phyloP scores from a whole-genome alignment of 1,140 invertebrate species.

The Papilio helenus region DNA sequence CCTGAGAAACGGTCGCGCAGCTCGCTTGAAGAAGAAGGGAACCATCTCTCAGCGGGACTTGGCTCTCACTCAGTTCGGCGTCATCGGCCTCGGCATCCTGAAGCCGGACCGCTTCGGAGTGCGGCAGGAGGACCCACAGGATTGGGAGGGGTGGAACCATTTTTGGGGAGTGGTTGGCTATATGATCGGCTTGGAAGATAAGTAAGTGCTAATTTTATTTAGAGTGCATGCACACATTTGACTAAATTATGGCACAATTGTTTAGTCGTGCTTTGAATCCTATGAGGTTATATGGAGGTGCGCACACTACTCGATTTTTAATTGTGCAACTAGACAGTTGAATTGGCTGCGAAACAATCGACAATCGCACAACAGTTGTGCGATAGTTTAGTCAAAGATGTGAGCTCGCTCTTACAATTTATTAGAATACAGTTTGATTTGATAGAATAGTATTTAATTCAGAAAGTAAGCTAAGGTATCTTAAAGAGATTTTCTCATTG shows the following conservation, averaged over 20 bases:
- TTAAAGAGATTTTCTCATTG: not conserved
- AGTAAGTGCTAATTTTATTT: constrained; percentile 24
- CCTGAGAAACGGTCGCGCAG: constrained; percentile 30
- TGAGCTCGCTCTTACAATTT: not conserved
- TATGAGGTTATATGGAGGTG: too few relatives aligned
- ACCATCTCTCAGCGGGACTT: constrained; percentile 47
- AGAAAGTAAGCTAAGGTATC: not conserved
- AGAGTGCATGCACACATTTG: too few relatives aligned
- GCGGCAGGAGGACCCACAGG: constrained; percentile 36
- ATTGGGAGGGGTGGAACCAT: constrained; percentile 48
- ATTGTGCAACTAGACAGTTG: too few relatives aligned
- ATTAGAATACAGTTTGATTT: not conserved
- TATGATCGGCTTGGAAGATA: constrained; percentile 47
- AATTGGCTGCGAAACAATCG: too few relatives aligned
- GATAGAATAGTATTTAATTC: not conserved
- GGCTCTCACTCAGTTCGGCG: constrained; percentile 45
- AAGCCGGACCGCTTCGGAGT: constrained; percentile 44
- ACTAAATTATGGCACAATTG: too few relatives aligned
- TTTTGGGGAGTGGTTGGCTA: constrained; percentile 48
- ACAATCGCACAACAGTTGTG: too few relatives aligned
- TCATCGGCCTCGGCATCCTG: constrained; percentile 42
- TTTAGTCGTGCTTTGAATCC: not conserved
- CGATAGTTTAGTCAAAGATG: too few relatives aligned
- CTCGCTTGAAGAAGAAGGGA: constrained; percentile 42
- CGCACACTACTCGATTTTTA: too few relatives aligned